Evolutionary conservation across 2,113 vertebrate genomes (phyloP).

Genomic region (Rhinichthys klamathensis): DNA sequence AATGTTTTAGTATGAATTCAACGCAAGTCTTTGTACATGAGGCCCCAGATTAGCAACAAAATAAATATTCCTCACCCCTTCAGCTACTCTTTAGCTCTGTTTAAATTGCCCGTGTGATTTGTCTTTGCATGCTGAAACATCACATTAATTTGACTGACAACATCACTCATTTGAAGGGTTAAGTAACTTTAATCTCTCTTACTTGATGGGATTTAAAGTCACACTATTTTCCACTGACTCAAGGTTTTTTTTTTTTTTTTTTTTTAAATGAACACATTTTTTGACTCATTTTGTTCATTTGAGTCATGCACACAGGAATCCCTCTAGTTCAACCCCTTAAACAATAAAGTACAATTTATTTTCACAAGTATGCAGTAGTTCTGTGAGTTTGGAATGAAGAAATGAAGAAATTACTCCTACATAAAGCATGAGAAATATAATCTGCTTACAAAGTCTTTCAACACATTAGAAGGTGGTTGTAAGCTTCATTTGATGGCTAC

Average conservation of each 20-base stretch:
- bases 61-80: not conserved
- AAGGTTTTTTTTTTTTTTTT: not conserved
- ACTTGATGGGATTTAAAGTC: conserved; percentile 15
- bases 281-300: not conserved
- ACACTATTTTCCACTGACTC: not conserved
- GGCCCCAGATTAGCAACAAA: not conserved
- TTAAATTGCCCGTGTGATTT: not conserved
- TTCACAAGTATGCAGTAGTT: not conserved
- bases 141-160: conserved; percentile 6
- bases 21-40: too few relatives aligned
- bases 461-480: conserved; percentile 1
- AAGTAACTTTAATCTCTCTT: not conserved
- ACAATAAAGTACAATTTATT: not conserved
- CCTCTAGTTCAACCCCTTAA: not conserved
- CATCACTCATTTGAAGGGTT: not conserved
- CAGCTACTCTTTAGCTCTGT: not conserved
- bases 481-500: conserved; percentile 17
- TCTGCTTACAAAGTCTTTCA: conserved; percentile 6
- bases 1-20: too few relatives aligned
- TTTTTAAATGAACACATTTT: not conserved
- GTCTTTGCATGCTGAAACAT: not conserved
- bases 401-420: not conserved
- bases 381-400: conserved; percentile 4
- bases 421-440: not conserved
- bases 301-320: not conserved